A percentile compares a stretch with the other conserved stretches of the same genome.
phyloP scores from a whole-genome alignment of 2,113 vertebrate species.

The Brachypteracias leptosomus region DNA sequence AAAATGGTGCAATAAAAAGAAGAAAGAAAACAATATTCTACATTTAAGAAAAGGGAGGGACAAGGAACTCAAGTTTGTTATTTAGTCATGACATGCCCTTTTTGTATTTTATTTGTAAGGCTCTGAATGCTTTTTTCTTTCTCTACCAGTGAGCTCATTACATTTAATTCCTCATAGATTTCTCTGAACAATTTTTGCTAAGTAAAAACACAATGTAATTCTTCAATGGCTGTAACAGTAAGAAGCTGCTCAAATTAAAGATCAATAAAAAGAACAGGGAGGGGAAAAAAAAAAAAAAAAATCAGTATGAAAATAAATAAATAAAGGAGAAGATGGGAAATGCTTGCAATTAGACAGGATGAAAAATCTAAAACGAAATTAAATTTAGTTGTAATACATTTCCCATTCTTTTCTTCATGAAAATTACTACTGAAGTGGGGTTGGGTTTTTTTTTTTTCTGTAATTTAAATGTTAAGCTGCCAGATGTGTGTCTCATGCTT shows the following conservation, averaged over 20 bases:
- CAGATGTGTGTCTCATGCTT: conserved; percentile 99
- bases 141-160: conserved; percentile 63
- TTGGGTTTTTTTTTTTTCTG: conserved; percentile 70
- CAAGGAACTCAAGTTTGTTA: conserved; percentile 36
- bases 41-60: conserved; percentile 40
- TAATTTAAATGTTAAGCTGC: conserved; percentile 99
- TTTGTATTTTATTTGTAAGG: conserved; percentile 52
- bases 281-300: conserved; percentile 3
- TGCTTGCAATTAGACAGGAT: conserved; percentile 86
- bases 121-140: conserved; percentile 60
- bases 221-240: conserved; percentile 57
- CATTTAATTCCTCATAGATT: conserved; percentile 68
- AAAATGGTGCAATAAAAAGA: conserved; percentile 36
- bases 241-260: conserved; percentile 75
- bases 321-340: conserved; percentile 73
- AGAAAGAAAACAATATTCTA: conserved; percentile 40
- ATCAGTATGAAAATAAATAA: conserved; percentile 71
- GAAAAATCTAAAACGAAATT: conserved; percentile 90
- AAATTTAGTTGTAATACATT: conserved; percentile 90
- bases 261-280: conserved; percentile 71
- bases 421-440: conserved; percentile 92
- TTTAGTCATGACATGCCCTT: conserved; percentile 17
- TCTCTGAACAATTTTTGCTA: conserved; percentile 67
- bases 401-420: conserved; percentile 86
- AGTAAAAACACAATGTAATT: conserved; percentile 66